Base-by-base conservation (phyloP, 2,797 vertebrate genomes). In the Champsocephalus gunnari region DNA sequence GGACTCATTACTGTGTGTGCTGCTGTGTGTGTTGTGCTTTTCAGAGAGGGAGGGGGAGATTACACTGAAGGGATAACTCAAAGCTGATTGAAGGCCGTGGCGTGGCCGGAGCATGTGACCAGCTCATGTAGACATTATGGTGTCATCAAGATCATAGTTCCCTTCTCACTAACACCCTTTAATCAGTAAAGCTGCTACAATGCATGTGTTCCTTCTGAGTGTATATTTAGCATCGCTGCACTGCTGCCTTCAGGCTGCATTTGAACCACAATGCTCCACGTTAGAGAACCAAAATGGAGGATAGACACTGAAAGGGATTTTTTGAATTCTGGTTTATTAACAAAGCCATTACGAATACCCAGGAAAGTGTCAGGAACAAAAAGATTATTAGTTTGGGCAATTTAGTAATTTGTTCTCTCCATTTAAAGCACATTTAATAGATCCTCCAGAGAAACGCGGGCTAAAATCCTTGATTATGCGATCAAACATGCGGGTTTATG, bases 21-120 rank as follows among this genome's bases (percentile, higher is more conserved):
- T 64, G 51, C 60, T 72, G 63, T 77, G 63, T 76, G 69, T 81
- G 82, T 75, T 73, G 60, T 38, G 34, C 6, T 38, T 38, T 81
- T 72, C 50, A 58, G 74, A 74, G 56, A 54, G 21, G 32, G 38
- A 17, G 48, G 21, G 59, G 10, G 32, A 34, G 81, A 87, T 85
- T 81, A 82, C 64, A 79, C 61, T 81, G 79, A 83, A 21, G 69
- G 86, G 86, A 87, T 83, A 81, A 87, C 75, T 89, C 85, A 73
- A 76, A 87, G 79, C 85, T 91, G 90, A 89, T 83, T 89, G 85
- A 91, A 66, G 81, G 82, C 79, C 60, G 60, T 74, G 74, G 71
- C 50, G 12, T 43, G 73, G 48, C 56, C 28, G 32, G 28, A 73
- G 43, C 76, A 81, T 75, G 83, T 78, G 78, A 82, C 82, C 58